Evolutionary conservation across 1,140 invertebrate species (phyloP), one percentile per base, ranked within the genome.

Genomic region (Oryctes rhinoceros): DNA sequence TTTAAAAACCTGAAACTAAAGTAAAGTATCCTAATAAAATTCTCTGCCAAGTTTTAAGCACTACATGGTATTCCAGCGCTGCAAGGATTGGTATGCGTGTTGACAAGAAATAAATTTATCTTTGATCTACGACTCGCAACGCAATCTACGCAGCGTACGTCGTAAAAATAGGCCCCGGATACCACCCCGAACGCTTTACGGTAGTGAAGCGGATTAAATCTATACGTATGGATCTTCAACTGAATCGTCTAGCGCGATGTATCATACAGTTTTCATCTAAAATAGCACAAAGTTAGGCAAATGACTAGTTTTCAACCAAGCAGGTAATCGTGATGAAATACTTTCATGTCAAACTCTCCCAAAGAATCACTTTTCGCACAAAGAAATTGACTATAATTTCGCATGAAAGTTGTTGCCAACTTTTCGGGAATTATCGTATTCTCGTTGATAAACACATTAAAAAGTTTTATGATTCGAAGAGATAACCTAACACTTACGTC

Each of bases 381-480:
- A 71, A 71, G 65, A 71, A 71, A 71, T 71, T 30, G 65, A 71
- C 18, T 15, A 71, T 71, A 71, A 71, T 35, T 71, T 71, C 24
- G 7, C 24, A 71, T 7, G 65, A 71, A 71, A 71, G 24, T 24
- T 71, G 24, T 7, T 71, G 65, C 65, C 24, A 71, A 71, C 65
- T 24, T 35, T 18, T 37, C 24, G 20, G 10, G 65, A 71, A 71
- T 71, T 24, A 71, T 24, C 37, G 24, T 24, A 71, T 37, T 30
- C 30, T 3, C 24, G 65, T 37, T 71, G 65, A 71, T 71, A 71
- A 71, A 71, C 65, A 71, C 65, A 71, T 71, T 71, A 71, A 71
- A 71, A 30, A 35, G 24, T 71, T 71, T 71, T 71, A 71, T 15
- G 13, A 24, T 30, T 71, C 65, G 65, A 15, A 71, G 37, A 71